Base-by-base conservation (phyloP, 2,113 vertebrate species). In the Otolemur garnettii region DNA sequence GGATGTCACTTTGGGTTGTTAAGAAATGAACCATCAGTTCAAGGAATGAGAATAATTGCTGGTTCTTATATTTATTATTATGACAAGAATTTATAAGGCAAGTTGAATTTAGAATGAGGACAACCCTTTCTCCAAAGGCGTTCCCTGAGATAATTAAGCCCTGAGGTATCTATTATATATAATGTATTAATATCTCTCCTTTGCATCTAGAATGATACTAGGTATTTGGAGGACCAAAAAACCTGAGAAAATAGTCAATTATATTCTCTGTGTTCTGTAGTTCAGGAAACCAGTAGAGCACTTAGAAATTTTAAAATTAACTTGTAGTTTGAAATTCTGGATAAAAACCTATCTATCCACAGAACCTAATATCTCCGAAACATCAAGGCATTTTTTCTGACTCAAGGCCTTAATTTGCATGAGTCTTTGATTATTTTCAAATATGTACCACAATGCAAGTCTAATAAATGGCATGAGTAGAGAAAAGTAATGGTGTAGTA, bases 31-130 rank as follows among this genome's bases (percentile, higher is more conserved):
- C 38, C 15, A 66, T 82, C 2, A 60, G 17, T 55, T 87, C 4
- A 87, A 95, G 62, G n/a, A 69, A 69, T 84, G 30, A 96, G 81
- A 82, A 83, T 28, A 19, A 30, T 17, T 77, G 38, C 33, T 14
- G 21, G 42, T 35, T 90, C 55, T 68, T 78, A 4, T 35, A 81
- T 12, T 21, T 57, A 78, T 4, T 42, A 38, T 60, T 35, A 50
- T 68, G 5, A 86, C 75, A 94, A 78, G 24, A 86, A 88, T 83
- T 79, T 81, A 30, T n/a, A 82, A 93, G 28, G 55, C 10, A 92
- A 80, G 28, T 62, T 95, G 12, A 87, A 92, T 93, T 92, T 66
- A 72, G 59, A 87, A 83, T 97, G 35, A 87, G 22, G 22, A 38
- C 13, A 90, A 75, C 80, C 35, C 7, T 94, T 75, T 91, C 79